Evolutionary conservation across 2,113 vertebrate genomes (phyloP).

Genomic region (Mola mola): DNA sequence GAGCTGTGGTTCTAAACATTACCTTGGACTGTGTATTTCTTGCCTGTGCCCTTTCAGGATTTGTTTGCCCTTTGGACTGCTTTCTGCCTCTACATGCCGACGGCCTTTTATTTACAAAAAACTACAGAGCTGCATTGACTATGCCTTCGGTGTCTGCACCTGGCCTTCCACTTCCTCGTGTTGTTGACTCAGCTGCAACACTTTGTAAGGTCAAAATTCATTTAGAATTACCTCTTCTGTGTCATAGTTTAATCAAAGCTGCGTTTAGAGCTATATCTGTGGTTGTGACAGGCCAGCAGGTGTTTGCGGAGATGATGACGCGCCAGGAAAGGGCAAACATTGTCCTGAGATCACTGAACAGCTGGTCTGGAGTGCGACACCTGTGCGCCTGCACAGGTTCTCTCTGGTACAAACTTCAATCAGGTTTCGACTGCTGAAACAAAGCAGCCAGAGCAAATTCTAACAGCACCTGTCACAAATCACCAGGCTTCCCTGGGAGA

Average conservation of each 20-base stretch:
- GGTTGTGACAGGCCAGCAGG: constrained; percentile 73
- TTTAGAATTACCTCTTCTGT: constrained; percentile 1
- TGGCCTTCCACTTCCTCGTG: too few species aligned
- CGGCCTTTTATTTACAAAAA: too few species aligned
- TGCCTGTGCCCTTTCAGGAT: too few species aligned
- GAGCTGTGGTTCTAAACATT: too few species aligned
- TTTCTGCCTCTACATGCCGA: too few species aligned
- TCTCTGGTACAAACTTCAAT: constrained; percentile 68
- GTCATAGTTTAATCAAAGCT: constrained; percentile 58
- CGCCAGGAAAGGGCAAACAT: constrained; percentile 72
- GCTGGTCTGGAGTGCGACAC: constrained; percentile 66
- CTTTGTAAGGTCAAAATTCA: constrained; percentile 1
- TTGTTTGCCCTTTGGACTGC: too few species aligned
- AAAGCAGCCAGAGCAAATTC: constrained; percentile 25
- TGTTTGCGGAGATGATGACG: constrained; percentile 65
- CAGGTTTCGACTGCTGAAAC: constrained; percentile 56
- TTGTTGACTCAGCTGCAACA: constrained; percentile 1
- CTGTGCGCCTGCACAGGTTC: constrained; percentile 58
- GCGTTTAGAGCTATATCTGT: constrained; percentile 34
- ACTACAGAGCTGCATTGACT: too few species aligned
- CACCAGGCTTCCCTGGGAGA: constrained; percentile 29
- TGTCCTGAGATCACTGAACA: constrained; percentile 73
- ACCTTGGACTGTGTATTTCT: too few species aligned
- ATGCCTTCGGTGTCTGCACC: too few species aligned
- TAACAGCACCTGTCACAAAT: constrained; percentile 68